Base-by-base conservation (phyloP, 2,113 vertebrate species). In the Microcebus ravelobensis region DNA sequence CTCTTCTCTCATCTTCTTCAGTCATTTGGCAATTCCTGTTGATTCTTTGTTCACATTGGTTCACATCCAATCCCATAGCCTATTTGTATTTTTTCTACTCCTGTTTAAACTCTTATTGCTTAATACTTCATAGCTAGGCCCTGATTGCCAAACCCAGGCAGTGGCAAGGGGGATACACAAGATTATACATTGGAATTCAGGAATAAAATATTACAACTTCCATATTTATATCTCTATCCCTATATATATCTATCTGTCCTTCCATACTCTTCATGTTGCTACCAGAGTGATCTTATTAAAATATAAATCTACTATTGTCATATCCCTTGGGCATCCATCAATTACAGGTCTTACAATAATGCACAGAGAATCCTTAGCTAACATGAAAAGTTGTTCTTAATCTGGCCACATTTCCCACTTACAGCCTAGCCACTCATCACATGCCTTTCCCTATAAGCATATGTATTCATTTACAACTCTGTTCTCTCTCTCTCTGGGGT, bases 181-280 rank as follows among this genome's bases (percentile, higher is more conserved):
- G n/a, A 87, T 15, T 67, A 50, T 76, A 88, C 65, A 83, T 36
- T 45, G 13, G 39, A 85, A 93, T 34, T 95, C 29, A 87, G 15
- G 34, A 82, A 83, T 82, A 92, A 90, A 90, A 85, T 71, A 42
- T 29, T 45, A 25, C 17, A 85, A 88, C 42, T 89, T 91, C 34
- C 59, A 52, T 31, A 63, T 87, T 36, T 85, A 8, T 45, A 50
- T 39, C 4, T 55, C 9, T 67, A 34, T n/a, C 17, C 36, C 2
- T 52, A 34, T 67, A 10, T 45, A 34, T 73, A 6, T 34, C 52
- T 83, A 1, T 42, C 39, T 83, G 20, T 5, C 20, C 21, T 8
- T 59, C 7, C 87, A 59, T 5, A 7, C 42, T 57, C 55, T 91
- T 71, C 39, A 55, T 31, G 86, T 70, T 77, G 2, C 7, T 31